Evolutionary conservation across 2,113 vertebrate species (phyloP).

Genomic region (Sphaerodactylus townsendi): DNA sequence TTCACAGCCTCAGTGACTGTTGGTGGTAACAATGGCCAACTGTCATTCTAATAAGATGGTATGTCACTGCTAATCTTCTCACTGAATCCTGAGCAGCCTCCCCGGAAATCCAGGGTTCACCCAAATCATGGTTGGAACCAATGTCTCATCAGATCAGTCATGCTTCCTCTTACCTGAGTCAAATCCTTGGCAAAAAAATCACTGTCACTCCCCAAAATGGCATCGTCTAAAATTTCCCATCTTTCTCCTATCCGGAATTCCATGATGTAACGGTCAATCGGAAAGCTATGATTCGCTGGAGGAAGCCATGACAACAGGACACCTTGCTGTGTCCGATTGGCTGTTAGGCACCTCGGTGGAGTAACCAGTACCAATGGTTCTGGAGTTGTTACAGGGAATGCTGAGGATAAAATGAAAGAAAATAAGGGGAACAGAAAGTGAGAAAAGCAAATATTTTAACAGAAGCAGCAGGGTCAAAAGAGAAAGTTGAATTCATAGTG

Average conservation of each 20-base stretch:
- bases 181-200: constrained; percentile 97
- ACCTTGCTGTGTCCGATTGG: constrained; percentile 98
- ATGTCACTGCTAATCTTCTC: not conserved
- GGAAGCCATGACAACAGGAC: constrained; percentile 98
- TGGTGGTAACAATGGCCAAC: not conserved
- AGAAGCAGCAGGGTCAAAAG: not conserved
- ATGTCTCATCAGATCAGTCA: no score
- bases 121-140: not conserved
- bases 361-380: constrained; percentile 99
- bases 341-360: constrained; percentile 99
- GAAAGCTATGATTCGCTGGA: constrained; percentile 95
- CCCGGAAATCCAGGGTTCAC: not conserved
- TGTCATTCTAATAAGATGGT: not conserved
- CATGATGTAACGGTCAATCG: constrained; percentile 94
- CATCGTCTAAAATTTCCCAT: constrained; percentile 94
- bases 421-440: not conserved
- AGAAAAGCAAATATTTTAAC: not conserved
- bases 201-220: constrained; percentile 86
- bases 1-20: no score
- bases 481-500: not conserved
- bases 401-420: constrained; percentile 62
- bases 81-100: not conserved
- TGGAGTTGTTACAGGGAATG: constrained; percentile 96
- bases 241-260: constrained; percentile 94
- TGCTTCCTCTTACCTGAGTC: constrained; percentile 82